Conservation (phyloP, 2,797 vertebrate genomes). For the Gorsachius magnificus region DNA sequence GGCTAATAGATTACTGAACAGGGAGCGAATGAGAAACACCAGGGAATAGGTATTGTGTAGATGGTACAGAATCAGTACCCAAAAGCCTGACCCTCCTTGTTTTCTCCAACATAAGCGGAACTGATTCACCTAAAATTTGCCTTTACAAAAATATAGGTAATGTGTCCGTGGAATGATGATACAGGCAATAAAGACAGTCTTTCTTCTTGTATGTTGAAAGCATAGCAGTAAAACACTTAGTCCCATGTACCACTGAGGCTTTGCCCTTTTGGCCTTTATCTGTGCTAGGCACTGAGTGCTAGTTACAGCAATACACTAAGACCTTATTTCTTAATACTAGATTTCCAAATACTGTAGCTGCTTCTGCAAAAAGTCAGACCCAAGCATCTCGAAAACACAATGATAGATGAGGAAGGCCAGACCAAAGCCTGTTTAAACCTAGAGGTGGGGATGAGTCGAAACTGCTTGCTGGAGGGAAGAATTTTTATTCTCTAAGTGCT, state of each 20-base stretch:
- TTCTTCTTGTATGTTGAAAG: not conserved
- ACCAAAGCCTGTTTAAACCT: not conserved
- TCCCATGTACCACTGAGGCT: not conserved
- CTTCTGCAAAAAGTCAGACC: not conserved
- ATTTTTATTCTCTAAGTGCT: not conserved
- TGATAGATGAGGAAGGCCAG: not conserved
- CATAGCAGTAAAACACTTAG: not conserved
- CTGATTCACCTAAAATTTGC: not conserved
- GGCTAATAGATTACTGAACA: not conserved
- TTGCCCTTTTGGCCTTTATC: not conserved
- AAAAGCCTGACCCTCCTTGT: not conserved
- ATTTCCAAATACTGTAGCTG: not conserved
- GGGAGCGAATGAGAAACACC: accelerated
- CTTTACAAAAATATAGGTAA: not conserved
- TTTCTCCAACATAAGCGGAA: not conserved
- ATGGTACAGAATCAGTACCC: not conserved
- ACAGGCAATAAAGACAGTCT: not conserved
- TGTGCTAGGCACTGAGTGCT: not conserved
- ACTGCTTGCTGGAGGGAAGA: not conserved
- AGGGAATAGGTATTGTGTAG: not conserved
- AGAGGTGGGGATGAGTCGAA: not conserved
- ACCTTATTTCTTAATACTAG: not conserved
- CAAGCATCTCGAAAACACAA: not conserved
- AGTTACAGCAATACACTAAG: not conserved
- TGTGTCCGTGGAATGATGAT: not conserved